Base-by-base conservation (phyloP, 2,113 vertebrate species). In the Motacilla alba region DNA sequence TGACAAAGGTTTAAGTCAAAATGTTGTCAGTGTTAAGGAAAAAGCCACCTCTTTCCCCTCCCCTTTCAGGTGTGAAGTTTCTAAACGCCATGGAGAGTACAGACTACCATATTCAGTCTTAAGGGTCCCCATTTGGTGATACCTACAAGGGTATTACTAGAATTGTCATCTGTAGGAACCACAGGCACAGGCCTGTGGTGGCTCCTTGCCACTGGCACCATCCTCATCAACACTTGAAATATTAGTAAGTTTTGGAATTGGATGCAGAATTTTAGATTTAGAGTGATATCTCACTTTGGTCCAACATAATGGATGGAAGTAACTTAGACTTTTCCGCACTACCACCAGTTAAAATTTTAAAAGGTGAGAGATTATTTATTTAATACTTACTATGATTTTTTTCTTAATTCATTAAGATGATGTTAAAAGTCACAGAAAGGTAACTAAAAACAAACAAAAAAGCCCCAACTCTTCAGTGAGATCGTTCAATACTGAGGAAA, bases 111-210 rank as follows among this genome's bases (percentile, higher is more conserved):
- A 19, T 21, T 74, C 31, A 46, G 13, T 15, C 53, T 11, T 23
- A 22, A 70, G 15, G 58, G 37, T 76, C 21, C 14, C 59, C 2
- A 2, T 21, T 13, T 44, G 31, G 59, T 0, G 1, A 11, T 7
- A 23, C 0, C 0, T 26, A 16, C 21, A 39, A 27, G 53, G 44
- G 2, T 10, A 15, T 9, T 50, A 55, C 9, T 41, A 15, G 18
- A 55, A 53, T 10, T 16, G 15, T 10, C 3, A 0, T 8, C 67
- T 81, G 16, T 13, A 35, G 7, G 16, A 68, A 33, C 21, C 27
- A 16, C 41, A 33, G 1, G 13, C 69, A 18, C 27, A 43, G 23
- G 56, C 37, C 41, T n/a, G 13, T 13, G 35, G 39, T 46, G 37
- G 58, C 58, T 68, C 31, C 63, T 43, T 9, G 47, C 23, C 62